These are phyloP conservation scores for Contarinia nasturtii DNA, from an alignment of 1,140 invertebrate species.

Conservation along the genomic window DNA sequence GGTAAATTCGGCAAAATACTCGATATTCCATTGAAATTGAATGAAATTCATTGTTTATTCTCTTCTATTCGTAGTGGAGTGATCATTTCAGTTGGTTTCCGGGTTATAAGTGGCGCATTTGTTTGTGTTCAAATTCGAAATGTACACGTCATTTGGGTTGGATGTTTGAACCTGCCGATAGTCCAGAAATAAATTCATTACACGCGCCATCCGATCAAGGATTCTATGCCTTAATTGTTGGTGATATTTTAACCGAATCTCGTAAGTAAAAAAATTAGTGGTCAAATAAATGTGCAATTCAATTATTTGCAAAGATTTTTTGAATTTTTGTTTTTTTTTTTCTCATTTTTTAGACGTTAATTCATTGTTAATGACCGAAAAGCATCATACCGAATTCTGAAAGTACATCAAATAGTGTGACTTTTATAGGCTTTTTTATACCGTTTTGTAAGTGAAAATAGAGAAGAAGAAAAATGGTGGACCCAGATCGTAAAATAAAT, in stretches of 20 bases:
- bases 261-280: background rate
- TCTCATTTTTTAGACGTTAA: background rate
- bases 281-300: too few species aligned
- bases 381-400: background rate
- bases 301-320: background rate
- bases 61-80: background rate
- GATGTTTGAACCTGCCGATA: slow-evolving; percentile 1
- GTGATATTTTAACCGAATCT: background rate
- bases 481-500: slow-evolving; percentile 24
- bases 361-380: background rate
- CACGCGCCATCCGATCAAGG: background rate
- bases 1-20: too few species aligned
- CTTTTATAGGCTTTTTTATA: background rate
- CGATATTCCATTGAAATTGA: background rate
- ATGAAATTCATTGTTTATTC: background rate
- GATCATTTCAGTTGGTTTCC: slow-evolving; percentile 1
- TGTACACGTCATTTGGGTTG: background rate
- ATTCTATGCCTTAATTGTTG: background rate
- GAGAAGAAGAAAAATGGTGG: slow-evolving; percentile 13
- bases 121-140: background rate
- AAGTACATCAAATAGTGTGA: too few species aligned
- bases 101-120: background rate
- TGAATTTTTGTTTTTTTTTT: background rate
- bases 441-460: background rate
- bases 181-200: background rate